Evolutionary conservation across 2,113 vertebrate species (phyloP), one percentile per base, ranked within the genome.

Genomic region (Raja brachyura): DNA sequence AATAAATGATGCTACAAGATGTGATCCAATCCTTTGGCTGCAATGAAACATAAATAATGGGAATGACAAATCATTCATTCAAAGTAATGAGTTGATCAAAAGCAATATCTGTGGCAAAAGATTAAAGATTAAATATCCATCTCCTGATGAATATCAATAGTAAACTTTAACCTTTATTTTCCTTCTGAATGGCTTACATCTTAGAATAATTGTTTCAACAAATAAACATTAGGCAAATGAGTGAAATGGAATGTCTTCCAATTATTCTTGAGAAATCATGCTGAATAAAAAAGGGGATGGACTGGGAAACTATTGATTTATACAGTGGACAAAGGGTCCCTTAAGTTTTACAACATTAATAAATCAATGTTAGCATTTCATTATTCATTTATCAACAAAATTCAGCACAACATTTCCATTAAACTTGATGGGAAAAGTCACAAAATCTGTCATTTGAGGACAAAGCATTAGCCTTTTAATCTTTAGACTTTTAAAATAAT

Each of bases 91-190:
- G 97, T 97, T 97, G 97, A 97, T 97, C 96, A 95, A 94, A 96
- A 97, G 97, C 96, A 96, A 96, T 95, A 96, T 96, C 95, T 96
- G 96, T 96, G 96, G 96, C 96, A 96, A 97, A 97, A 97, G 96
- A 97, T 96, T 97, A 97, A 97, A 97, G 97, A 98, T 98, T 97
- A 97, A 97, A 97, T 96, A 97, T 97, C 97, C 96, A 97, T 97
- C 97, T 97, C 96, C 96, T 96, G 97, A 97, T 97, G 97, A 97
- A 96, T 96, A 97, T 97, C 97, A 96, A 96, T 96, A 96, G 96
- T 97, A 96, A 97, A 96, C 96, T 96, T 97, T 97, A 98, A 97
- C 97, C 97, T 97, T 96, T 97, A 92, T 83, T 70, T 93, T 97
- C 96, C 96, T 97, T 96, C 96, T 96, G 96, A 81, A 96, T 96